Conservation (phyloP, 1,140 invertebrate genomes). For the Nebria ingens region DNA sequence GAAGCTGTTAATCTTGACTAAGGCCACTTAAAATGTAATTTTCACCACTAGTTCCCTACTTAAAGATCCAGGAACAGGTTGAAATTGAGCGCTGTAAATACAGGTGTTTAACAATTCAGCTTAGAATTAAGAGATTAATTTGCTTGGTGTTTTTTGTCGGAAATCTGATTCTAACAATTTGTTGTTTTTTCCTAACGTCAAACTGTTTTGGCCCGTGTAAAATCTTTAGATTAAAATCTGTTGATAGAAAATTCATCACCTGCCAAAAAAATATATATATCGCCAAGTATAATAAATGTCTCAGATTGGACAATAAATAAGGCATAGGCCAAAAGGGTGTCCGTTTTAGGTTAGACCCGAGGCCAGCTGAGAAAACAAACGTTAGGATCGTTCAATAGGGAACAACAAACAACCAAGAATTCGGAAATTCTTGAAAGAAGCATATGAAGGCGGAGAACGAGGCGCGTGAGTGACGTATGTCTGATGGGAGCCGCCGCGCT, state of each 20-base stretch:
- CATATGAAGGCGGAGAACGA: not conserved
- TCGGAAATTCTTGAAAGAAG: conserved; percentile 1
- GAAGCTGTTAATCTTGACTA: not conserved
- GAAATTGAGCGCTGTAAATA: too few species aligned
- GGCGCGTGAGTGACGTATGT: not conserved
- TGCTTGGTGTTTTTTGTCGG: not conserved
- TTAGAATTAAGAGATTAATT: not conserved
- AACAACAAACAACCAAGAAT: conserved; percentile 7
- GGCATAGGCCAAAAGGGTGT: not conserved
- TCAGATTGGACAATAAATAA: not conserved
- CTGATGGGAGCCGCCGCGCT: not conserved
- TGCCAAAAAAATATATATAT: too few species aligned
- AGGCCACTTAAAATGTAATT: not conserved
- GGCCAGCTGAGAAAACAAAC: not conserved
- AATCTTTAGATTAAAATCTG: not conserved
- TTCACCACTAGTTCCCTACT: conserved; percentile 1
- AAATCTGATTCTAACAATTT: too few species aligned
- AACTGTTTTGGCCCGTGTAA: too few species aligned
- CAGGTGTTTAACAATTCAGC: not conserved
- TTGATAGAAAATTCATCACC: not conserved
- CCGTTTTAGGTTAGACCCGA: not conserved
- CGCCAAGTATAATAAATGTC: too few species aligned
- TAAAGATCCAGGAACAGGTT: too few species aligned
- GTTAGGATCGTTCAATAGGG: not conserved
- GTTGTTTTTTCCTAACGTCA: too few species aligned